Evolutionary conservation across 1,140 invertebrate species (phyloP), one percentile per base, ranked within the genome.

Genomic region (Helicoverpa armigera): DNA sequence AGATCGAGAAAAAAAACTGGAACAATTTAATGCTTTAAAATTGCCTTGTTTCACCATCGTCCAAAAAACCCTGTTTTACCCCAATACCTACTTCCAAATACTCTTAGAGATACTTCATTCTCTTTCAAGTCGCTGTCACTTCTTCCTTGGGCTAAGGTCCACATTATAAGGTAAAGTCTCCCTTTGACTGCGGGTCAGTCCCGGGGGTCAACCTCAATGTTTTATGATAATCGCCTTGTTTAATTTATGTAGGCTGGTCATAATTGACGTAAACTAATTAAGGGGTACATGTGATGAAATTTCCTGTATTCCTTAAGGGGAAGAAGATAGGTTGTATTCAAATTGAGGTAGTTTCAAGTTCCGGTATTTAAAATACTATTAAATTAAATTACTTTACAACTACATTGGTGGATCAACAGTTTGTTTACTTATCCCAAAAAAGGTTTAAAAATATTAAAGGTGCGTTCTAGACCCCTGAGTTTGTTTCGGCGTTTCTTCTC

Each of bases 171-270:
- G 82, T 67, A 81, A 76, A 70, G 72, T 51, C 72, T 73, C 77
- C 74, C 63, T 86, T 83, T 83, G 82, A 79, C 56, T 74, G 35
- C 61, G 78, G 84, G 80, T 83, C 85, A 82, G 18, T 83, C 83
- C 82, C 83, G 13, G 29, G 79, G 78, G 83, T 50, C 31, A 78
- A 48, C 74, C 80, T 29, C 51, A 56, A 85, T 86, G 83, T 85
- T 86, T 85, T 83, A 83, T 86, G 80, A 85, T 86, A 83, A 86
- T 86, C 83, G 77, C 70, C 82, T 82, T 84, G 83, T 75, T 79
- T 84, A 84, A 84, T 86, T 83, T 83, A 83, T 82, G 80, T 73
- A 78, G 72, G 61, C 69, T 79, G 56, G 75, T 81, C 51, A 82
- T 81, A 82, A 81, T 85, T 80, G 78, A 81, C 60, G 69, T 79